Evolutionary conservation across 2,888 invertebrate species (phyloP).

Genomic region (Thereva unica): DNA sequence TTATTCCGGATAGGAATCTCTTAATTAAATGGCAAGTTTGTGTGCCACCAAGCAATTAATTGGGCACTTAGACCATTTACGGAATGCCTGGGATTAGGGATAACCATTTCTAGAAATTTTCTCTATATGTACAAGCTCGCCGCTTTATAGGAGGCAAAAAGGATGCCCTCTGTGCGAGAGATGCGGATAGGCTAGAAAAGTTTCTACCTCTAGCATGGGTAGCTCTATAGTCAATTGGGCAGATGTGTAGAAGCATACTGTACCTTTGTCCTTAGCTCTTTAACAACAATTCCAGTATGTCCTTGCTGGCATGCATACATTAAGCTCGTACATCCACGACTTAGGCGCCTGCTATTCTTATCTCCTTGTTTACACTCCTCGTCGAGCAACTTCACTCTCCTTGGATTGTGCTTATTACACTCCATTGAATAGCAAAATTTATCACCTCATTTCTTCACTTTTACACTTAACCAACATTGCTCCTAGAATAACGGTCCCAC

Average conservation of each 20-base stretch:
- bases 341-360: slow-evolving; percentile 53
- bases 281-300: slow-evolving; percentile 75
- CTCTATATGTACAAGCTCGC: background rate
- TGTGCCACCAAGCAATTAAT: slow-evolving; percentile 26
- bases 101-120: background rate
- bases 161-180: too few species aligned
- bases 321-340: slow-evolving; percentile 77
- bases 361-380: slow-evolving; percentile 33
- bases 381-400: slow-evolving; percentile 33
- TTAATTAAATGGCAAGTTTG: slow-evolving; percentile 31
- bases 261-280: slow-evolving; percentile 76
- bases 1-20: slow-evolving; percentile 22
- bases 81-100: background rate
- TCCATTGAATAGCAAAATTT: slow-evolving; percentile 40
- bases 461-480: slow-evolving; percentile 33
- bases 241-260: background rate
- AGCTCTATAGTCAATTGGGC: background rate
- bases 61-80: slow-evolving; percentile 14
- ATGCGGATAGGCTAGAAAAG: too few species aligned
- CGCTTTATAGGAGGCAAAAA: too few species aligned
- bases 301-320: slow-evolving; percentile 93
- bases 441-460: slow-evolving; percentile 39
- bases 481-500: slow-evolving; percentile 12
- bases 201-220: too few species aligned
- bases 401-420: slow-evolving; percentile 40